Evolutionary conservation across 2,797 vertebrate genomes (phyloP).

Genomic region (Lycodopsis pacificus): DNA sequence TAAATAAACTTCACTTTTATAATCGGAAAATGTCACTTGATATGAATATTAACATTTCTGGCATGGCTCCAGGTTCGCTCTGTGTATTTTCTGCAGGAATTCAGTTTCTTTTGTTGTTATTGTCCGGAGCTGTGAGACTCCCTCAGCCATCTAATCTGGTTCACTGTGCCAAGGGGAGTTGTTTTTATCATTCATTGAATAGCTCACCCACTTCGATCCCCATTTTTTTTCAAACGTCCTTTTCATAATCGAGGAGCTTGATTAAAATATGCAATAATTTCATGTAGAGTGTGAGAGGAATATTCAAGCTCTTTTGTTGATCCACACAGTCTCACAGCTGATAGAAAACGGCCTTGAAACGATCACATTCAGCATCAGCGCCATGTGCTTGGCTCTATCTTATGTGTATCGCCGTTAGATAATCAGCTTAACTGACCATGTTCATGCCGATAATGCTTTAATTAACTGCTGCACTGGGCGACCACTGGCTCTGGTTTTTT

Average conservation of each 20-base stretch:
- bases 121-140: slow-evolving; percentile 39
- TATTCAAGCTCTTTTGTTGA: background rate
- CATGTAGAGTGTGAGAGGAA: background rate
- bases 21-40: slow-evolving; percentile 20
- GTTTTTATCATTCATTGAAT: slow-evolving; percentile 44
- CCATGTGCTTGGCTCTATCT: slow-evolving; percentile 21
- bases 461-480: slow-evolving; percentile 61
- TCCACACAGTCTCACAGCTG: background rate
- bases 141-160: slow-evolving; percentile 48
- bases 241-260: slow-evolving; percentile 34
- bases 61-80: slow-evolving; percentile 4
- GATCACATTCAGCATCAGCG: background rate
- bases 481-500: slow-evolving; percentile 48
- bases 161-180: slow-evolving; percentile 30
- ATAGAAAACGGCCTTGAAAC: slow-evolving; percentile 7
- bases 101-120: slow-evolving; percentile 31
- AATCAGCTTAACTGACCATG: slow-evolving; percentile 71
- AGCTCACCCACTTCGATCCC: slow-evolving; percentile 33
- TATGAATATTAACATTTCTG: slow-evolving; percentile 42
- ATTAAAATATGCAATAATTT: slow-evolving; percentile 27
- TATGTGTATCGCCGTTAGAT: slow-evolving; percentile 27
- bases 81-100: slow-evolving; percentile 50
- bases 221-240: slow-evolving; percentile 17
- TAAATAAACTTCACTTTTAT: background rate
- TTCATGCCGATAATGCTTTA: slow-evolving; percentile 67